Conservation (phyloP, 2,113 vertebrate species). For the Taurulus bubalis region DNA sequence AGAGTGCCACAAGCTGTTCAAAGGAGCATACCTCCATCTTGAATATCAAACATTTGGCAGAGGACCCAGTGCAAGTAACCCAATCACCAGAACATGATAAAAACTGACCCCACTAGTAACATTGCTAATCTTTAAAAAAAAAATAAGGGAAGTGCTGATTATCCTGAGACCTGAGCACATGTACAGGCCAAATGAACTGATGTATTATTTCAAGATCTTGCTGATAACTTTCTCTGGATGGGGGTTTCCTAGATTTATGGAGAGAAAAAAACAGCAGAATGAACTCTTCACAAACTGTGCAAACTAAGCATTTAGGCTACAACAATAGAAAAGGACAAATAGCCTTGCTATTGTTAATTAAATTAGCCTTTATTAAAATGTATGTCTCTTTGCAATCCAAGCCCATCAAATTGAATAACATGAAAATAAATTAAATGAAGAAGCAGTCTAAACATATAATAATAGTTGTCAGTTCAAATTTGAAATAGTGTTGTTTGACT, state of each 20-base stretch:
- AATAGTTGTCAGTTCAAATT: too few relatives aligned
- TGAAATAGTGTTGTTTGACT: too few relatives aligned
- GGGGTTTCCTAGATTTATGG: too few relatives aligned
- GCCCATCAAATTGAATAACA: background rate
- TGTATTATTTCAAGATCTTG: slow-evolving; percentile 8
- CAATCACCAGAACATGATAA: slow-evolving; percentile 63
- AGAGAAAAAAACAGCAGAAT: background rate
- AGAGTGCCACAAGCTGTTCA: slow-evolving; percentile 72
- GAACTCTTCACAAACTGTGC: background rate
- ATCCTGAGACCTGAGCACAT: slow-evolving; percentile 21
- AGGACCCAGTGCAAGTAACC: slow-evolving; percentile 69
- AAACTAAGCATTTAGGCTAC: background rate
- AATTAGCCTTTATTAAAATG: background rate
- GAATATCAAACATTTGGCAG: slow-evolving; percentile 85
- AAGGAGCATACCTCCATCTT: slow-evolving; percentile 79
- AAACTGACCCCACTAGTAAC: slow-evolving; percentile 48
- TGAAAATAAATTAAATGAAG: background rate
- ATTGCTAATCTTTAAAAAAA: slow-evolving; percentile 61
- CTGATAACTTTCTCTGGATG: background rate
- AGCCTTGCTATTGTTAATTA: background rate
- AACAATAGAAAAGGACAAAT: background rate
- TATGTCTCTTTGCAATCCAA: background rate
- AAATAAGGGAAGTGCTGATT: slow-evolving; percentile 37
- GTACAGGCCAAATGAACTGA: background rate
- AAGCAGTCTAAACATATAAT: too few relatives aligned